phyloP scores from a whole-genome alignment of 2,113 vertebrate genomes.

The Chaetura pelagica region DNA sequence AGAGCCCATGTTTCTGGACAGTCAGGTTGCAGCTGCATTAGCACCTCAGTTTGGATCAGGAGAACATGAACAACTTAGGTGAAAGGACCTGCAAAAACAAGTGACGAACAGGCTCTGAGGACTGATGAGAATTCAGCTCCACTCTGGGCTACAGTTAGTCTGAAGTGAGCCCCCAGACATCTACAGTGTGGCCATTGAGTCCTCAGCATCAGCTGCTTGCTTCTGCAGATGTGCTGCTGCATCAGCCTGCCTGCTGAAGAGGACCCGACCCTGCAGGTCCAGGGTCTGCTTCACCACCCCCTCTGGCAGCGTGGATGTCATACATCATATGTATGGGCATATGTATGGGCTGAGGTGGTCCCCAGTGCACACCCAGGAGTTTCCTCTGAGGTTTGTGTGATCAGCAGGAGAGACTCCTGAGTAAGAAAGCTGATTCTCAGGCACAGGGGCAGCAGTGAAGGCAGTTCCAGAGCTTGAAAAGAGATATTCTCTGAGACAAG shows the following conservation, averaged over 20 bases:
- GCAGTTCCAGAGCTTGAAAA: not conserved
- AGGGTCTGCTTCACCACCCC: not conserved
- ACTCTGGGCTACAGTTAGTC: not conserved
- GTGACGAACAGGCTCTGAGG: not conserved
- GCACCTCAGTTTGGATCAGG: not conserved
- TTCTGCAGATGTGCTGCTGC: not conserved
- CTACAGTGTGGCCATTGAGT: not conserved
- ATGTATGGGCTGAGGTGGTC: not conserved
- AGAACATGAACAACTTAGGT: not conserved
- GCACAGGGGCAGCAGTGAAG: not conserved
- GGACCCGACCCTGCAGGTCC: rapidly evolving
- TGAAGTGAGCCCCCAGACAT: not conserved
- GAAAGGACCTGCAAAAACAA: not conserved
- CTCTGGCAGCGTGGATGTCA: not conserved
- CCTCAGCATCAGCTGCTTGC: not conserved
- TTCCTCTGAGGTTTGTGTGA: not conserved
- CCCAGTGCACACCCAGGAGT: not conserved
- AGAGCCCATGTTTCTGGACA: not conserved
- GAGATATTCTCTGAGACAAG: not conserved
- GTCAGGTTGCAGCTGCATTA: not conserved
- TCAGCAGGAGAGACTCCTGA: not conserved
- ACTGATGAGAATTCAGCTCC: not conserved
- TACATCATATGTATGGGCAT: too few relatives aligned
- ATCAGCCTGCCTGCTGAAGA: not conserved
- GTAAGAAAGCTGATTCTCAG: not conserved